Evolutionary conservation across 2,888 invertebrate genomes (phyloP), one percentile per base, ranked within the genome.

Genomic region (Oscheius sp.): DNA sequence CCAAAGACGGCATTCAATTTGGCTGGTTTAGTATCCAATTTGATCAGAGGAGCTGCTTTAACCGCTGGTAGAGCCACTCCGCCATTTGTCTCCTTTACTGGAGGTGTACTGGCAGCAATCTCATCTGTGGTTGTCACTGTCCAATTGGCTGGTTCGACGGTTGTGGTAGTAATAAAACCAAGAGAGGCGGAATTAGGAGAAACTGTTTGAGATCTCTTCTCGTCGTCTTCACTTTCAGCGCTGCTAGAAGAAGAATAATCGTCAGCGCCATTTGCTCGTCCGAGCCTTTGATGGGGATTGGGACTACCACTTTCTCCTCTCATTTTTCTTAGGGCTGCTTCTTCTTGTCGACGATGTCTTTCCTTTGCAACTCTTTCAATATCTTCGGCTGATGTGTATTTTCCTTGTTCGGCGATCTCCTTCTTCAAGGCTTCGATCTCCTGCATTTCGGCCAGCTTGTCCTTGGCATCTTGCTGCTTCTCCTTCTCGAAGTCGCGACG

Each of bases 401-500:
- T 75, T 58, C 77, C 74, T 61, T 84, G 79, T 25, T 66, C 81
- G 64, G 82, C 23, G 18, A 87, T 91, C 90, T 76, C 88, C 89
- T 75, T 90, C 90, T 53, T 91, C 72, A 98, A 91, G 89, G 94
- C 94, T 81, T 93, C 93, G 78, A 96, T 91, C 90, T 96, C 80
- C 23, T 68, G 66, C 41, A 70, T 52, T 49, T 79, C 82, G 29
- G 66, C 61, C 0, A 77, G 13, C 18, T 79, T 69, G 46, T 81
- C 81, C 61, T 81, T 92, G 59, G 93, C 93, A 90, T 99, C 99
- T 7, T 92, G 91, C 89, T 96, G 95, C 5, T 95, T 94, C 90
- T 99, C 99, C 81, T 94, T 93, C 80, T 96, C 95, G 80, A 97
- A 92, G 88, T 95, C 95, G 45, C 94, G 93, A 72, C 96, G 91